Conservation (phyloP, 1,140 invertebrate genomes). For the Cotesia typhae region DNA sequence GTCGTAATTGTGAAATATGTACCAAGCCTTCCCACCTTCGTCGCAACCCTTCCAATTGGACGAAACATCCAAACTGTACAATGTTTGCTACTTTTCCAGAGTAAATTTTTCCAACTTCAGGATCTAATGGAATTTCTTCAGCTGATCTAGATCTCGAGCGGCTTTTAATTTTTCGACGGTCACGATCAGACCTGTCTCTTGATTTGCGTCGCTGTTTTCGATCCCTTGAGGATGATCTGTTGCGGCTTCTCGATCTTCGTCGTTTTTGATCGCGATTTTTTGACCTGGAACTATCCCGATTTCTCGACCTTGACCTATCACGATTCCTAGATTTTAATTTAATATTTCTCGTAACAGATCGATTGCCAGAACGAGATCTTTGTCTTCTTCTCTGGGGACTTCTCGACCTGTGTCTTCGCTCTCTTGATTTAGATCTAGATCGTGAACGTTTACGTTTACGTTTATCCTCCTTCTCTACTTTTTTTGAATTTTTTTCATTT, state of each 20-base stretch:
- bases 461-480: slow-evolving; percentile 56
- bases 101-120: slow-evolving; percentile 81
- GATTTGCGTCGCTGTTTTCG: slow-evolving; percentile 6
- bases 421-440: slow-evolving; percentile 54
- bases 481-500: slow-evolving; percentile 31
- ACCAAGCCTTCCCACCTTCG: slow-evolving; percentile 94
- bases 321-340: slow-evolving; percentile 36
- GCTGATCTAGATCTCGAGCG: slow-evolving; percentile 40
- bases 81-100: slow-evolving; percentile 94
- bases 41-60: slow-evolving; percentile 90
- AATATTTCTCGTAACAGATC: slow-evolving; percentile 47
- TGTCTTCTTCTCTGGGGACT: slow-evolving; percentile 48
- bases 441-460: slow-evolving; percentile 49
- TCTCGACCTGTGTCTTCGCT: slow-evolving; percentile 44
- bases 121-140: slow-evolving; percentile 60
- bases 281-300: slow-evolving; percentile 19
- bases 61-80: slow-evolving; percentile 97
- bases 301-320: slow-evolving; percentile 45
- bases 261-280: slow-evolving; percentile 55
- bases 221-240: slow-evolving; percentile 17
- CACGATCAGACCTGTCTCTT: neutral
- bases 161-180: slow-evolving; percentile 10
- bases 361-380: slow-evolving; percentile 40
- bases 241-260: slow-evolving; percentile 54
- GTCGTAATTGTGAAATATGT: slow-evolving; percentile 94